These are phyloP conservation scores for Gobiocypris rarus DNA, from an alignment of 2,113 vertebrate genomes.

Conservation along the genomic window DNA sequence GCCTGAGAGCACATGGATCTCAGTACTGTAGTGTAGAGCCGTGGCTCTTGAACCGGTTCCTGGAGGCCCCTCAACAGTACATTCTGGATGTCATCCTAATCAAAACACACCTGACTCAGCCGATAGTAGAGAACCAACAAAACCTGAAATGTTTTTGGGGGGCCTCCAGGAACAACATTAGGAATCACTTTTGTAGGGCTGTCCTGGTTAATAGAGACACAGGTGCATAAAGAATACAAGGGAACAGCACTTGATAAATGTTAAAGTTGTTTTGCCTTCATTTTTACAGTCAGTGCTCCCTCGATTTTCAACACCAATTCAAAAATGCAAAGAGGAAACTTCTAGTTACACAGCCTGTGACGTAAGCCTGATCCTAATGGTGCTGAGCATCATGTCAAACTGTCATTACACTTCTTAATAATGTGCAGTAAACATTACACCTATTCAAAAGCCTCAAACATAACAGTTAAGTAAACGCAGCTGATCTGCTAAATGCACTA, in stretches of 20 bases:
- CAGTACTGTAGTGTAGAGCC: conserved; percentile 8
- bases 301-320: background rate
- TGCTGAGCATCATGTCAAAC: background rate
- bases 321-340: conserved; percentile 49
- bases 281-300: background rate
- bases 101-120: background rate
- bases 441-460: background rate
- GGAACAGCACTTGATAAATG: background rate
- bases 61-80: background rate
- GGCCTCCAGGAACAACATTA: background rate
- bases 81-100: background rate
- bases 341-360: conserved; percentile 51
- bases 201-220: background rate
- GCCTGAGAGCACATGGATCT: conserved; percentile 65
- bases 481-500: background rate
- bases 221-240: background rate
- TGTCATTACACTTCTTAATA: background rate
- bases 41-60: background rate
- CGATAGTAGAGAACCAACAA: background rate
- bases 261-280: background rate
- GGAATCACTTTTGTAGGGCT: background rate
- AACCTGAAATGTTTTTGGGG: background rate
- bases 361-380: conserved; percentile 35
- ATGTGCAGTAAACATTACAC: background rate
- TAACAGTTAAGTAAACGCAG: too few species aligned